A percentile compares a stretch with the other conserved stretches of the same genome.
These are phyloP conservation scores for Eonycteris spelaea DNA, from an alignment of 2,113 vertebrate species.

Conservation along the genomic window DNA sequence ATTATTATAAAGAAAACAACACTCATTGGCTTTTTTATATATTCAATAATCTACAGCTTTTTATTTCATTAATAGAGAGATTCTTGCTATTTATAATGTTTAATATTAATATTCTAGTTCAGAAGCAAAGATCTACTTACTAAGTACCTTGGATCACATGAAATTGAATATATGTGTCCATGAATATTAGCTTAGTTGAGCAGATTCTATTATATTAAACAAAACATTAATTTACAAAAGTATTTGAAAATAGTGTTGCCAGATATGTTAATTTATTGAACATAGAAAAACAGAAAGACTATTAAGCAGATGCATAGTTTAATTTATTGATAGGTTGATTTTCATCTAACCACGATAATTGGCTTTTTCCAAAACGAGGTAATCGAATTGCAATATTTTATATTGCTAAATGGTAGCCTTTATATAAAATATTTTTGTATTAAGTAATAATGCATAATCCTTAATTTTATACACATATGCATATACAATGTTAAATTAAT, in stretches of 20 bases:
- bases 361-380: not conserved
- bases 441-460: not conserved
- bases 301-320: not conserved
- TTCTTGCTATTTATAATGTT: not conserved
- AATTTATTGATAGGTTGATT: not conserved
- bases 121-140: not conserved
- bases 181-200: not conserved
- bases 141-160: not conserved
- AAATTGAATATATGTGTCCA: not conserved
- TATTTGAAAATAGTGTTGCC: not conserved
- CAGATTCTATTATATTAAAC: not conserved
- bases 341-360: not conserved
- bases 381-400: not conserved
- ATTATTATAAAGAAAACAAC: not conserved
- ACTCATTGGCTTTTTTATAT: not conserved
- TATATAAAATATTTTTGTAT: not conserved
- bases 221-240: not conserved
- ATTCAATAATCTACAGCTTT: not conserved
- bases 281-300: not conserved
- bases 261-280: not conserved
- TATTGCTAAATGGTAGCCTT: not conserved
- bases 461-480: not conserved
- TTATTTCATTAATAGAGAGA: not conserved
- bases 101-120: not conserved
- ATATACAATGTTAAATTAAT: not conserved